phyloP scores from a whole-genome alignment of 2,113 vertebrate genomes.

The Calyptommatus sinebrachiatus region DNA sequence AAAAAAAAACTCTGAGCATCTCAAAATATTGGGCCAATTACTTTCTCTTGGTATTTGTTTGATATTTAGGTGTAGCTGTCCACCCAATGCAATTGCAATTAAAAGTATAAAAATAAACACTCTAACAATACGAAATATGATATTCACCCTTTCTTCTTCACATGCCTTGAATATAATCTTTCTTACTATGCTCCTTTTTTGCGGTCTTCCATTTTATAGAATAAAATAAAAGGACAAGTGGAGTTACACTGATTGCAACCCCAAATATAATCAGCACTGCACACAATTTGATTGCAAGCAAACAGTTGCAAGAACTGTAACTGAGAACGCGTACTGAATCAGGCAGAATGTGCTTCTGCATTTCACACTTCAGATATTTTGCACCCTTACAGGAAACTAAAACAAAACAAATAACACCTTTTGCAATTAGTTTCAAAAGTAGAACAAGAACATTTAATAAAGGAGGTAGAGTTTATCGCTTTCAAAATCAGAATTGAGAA shows the following conservation, averaged over 20 bases:
- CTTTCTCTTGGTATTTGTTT: too few species aligned
- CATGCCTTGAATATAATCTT: too few species aligned
- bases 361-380: conserved; percentile 11
- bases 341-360: not conserved
- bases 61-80: too few species aligned
- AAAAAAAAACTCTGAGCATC: not conserved
- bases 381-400: not conserved
- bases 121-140: too few species aligned
- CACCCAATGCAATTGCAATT: too few species aligned
- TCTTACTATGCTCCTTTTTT: too few species aligned
- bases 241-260: not conserved
- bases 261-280: not conserved
- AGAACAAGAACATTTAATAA: not conserved
- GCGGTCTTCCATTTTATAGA: too few species aligned
- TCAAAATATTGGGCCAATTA: too few species aligned
- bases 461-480: not conserved
- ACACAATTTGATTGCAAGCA: not conserved
- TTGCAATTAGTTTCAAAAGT: not conserved
- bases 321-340: not conserved
- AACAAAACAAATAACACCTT: not conserved
- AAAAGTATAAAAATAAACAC: not conserved
- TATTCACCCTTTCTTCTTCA: too few species aligned
- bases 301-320: not conserved
- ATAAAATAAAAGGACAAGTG: not conserved
- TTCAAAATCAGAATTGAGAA: too few species aligned